Base-by-base conservation (phyloP, 2,797 vertebrate genomes). In the Prionace glauca region DNA sequence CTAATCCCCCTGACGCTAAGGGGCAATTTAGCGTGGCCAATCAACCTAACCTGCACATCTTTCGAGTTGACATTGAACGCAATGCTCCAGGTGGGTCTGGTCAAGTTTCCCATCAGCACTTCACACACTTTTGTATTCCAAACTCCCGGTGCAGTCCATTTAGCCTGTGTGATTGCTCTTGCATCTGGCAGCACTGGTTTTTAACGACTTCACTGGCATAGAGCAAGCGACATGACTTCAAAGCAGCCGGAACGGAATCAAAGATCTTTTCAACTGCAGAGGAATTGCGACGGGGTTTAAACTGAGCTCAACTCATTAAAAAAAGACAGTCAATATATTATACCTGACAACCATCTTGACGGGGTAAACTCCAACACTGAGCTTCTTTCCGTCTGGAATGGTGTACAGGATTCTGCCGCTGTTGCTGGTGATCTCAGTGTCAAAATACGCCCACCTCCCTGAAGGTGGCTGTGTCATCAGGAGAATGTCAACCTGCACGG, bases 271-370 rank as follows among this genome's bases (percentile, higher is more conserved):
- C 50, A 3, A 26, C 50, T 45, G 3, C 3, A 36, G n/a, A 79
- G 74, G 36, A 88, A 11, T 9, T 56, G 50, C 50, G 3, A 88
- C 65, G 56, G 87, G 87, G 12, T 56, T 88, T 88, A 26, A 88
- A 88, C 3, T 60, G 29, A 7, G 12, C 56, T 18, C 12, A 16
- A 90, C 87, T 90, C 56, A 32, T 65, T 16, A 65, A 20, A 90
- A 62, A 14, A 81, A 24, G 24, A 81, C 32, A 24, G 14, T 18
- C 16, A 29, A 56, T 77, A 45, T 50, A 96, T 98, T 97, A 77
- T 97, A 99, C 99, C 99, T 99, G 97, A 99, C 99, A 60, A 99
- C 98, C 99, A 99, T 99, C 97, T 99, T 99, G 96, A 99, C 98
- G 0, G 99, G 99, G 96, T 99, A 99, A 95, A 99, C 99, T 4